Percentiles rank a stretch among this genome's conserved stretches.
These are phyloP conservation scores for Nannoperca australis DNA, from an alignment of 2,797 vertebrate genomes.

Conservation along the genomic window DNA sequence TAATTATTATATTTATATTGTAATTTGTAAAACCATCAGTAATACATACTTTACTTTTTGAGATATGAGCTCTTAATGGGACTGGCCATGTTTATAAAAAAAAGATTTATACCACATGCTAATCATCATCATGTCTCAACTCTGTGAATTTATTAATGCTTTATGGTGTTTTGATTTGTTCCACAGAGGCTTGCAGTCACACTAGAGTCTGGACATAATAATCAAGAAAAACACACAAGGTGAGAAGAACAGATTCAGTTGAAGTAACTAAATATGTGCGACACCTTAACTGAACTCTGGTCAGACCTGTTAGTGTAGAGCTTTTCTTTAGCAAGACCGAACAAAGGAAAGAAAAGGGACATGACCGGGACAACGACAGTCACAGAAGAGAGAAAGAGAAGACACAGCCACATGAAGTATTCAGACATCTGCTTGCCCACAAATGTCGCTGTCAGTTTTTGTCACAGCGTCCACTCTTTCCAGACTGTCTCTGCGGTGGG, in stretches of 20 bases:
- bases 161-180: constrained; percentile 1
- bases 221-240: not conserved
- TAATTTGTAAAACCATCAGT: not conserved
- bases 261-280: not conserved
- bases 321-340: not conserved
- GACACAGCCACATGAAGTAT: constrained; percentile 1
- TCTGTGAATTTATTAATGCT: not conserved
- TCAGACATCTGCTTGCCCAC: not conserved
- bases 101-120: too few species aligned
- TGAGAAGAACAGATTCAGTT: not conserved
- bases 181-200: not conserved
- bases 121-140: not conserved
- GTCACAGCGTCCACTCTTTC: not conserved
- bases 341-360: not conserved
- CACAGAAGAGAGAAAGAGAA: not conserved
- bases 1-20: not conserved
- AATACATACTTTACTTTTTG: not conserved
- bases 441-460: not conserved
- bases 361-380: not conserved
- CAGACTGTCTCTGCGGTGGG: not conserved
- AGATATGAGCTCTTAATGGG: not conserved
- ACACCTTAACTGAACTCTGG: not conserved
- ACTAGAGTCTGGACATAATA: not conserved
- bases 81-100: not conserved
- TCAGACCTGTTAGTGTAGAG: not conserved